Evolutionary conservation across 2,113 vertebrate genomes (phyloP).

Genomic region (Platysternon megacephalum): DNA sequence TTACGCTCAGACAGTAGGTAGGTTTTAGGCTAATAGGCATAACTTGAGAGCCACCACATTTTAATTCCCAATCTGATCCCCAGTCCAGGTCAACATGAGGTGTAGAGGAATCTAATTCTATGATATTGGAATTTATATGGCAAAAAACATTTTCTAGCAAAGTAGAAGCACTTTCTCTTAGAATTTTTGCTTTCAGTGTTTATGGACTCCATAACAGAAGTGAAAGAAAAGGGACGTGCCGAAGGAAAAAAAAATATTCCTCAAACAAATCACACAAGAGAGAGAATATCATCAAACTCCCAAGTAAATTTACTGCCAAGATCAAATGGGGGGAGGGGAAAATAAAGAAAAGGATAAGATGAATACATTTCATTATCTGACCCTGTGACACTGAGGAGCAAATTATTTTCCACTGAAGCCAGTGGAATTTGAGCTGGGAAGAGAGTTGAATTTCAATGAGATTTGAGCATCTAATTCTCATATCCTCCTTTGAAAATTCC

Average conservation of each 20-base stretch:
- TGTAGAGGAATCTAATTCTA: not conserved
- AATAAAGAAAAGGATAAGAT: not conserved
- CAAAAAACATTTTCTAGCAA: not conserved
- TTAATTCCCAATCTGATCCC: not conserved
- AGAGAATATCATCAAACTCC: slow-evolving; percentile 37
- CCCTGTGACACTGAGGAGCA: not conserved
- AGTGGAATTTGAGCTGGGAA: slow-evolving; percentile 16
- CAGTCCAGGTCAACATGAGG: rapidly evolving
- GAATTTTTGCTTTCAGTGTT: slow-evolving; percentile 8
- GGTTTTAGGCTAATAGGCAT: not conserved
- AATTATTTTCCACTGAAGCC: not conserved
- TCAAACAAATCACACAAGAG: slow-evolving; percentile 23
- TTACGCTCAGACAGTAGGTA: not conserved
- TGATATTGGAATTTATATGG: not conserved
- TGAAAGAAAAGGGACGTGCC: not conserved
- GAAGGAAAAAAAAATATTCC: not conserved
- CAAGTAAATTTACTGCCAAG: slow-evolving; percentile 25
- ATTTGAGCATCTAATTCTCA: not conserved
- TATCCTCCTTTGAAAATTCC: not conserved
- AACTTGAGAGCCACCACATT: not conserved
- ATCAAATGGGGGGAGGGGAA: not conserved
- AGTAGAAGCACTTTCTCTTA: slow-evolving; percentile 4
- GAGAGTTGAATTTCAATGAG: not conserved
- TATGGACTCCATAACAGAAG: not conserved
- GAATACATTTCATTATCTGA: slow-evolving; percentile 23